phyloP scores from a whole-genome alignment of 30 jellyfish, hydroid and myxozoan genomes.

The Chrysaora quinquecirrha region DNA sequence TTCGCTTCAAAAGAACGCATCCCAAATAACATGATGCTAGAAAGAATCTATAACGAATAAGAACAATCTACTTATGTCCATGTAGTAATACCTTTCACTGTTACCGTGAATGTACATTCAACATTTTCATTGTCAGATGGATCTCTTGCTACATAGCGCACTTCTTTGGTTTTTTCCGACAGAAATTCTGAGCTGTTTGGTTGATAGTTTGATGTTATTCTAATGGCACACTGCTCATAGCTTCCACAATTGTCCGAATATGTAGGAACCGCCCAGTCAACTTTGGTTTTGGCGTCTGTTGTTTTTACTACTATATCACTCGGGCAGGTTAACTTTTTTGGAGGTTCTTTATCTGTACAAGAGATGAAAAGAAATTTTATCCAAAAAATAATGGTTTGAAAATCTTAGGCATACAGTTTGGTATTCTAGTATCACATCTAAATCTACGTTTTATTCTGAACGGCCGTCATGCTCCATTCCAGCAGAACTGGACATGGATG shows the following conservation, averaged over 20 bases:
- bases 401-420: too few relatives aligned
- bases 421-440: too few relatives aligned
- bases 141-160: conserved; percentile 74
- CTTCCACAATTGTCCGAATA: conserved; percentile 89
- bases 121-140: conserved; percentile 80
- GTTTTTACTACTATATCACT: conserved; percentile 45
- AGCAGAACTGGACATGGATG: too few relatives aligned
- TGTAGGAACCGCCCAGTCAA: conserved; percentile 67
- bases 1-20: too few relatives aligned
- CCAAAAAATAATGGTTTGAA: too few relatives aligned
- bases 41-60: too few relatives aligned
- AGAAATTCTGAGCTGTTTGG: conserved; percentile 20
- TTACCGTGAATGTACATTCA: conserved; percentile 76
- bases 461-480: too few relatives aligned
- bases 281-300: conserved; percentile 12
- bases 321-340: conserved; percentile 71
- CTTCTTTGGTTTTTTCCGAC: conserved; percentile 18
- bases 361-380: too few relatives aligned
- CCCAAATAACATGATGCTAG: too few relatives aligned
- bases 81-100: conserved; percentile 83
- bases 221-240: conserved; percentile 66
- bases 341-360: conserved; percentile 65
- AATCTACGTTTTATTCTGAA: too few relatives aligned
- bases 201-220: conserved; percentile 20
- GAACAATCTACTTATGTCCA: too few relatives aligned